Evolutionary conservation across 2,797 vertebrate species (phyloP), one percentile per base, ranked within the genome.

Genomic region (Urocyon cinereoargenteus): DNA sequence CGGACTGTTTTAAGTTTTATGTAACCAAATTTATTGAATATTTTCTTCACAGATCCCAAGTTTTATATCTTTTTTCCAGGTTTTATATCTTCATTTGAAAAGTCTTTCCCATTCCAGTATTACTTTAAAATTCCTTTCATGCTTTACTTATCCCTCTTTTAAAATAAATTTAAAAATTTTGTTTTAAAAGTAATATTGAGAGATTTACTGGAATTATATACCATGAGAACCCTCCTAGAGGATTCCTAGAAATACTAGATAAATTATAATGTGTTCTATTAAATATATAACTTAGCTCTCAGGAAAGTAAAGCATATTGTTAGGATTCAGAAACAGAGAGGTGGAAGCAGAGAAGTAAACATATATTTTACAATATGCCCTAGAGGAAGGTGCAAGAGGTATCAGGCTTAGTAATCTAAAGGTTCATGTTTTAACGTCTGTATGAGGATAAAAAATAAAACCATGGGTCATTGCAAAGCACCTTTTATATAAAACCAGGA

Each of bases 1-100:
- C 18, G 66, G 64, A 91, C 51, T 22, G 8, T 90, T 96, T 96
- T 91, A 73, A 51, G 78, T 95, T 97, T 91, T 96, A 91, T 93
- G 34, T 73, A 95, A 21, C 6, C 26, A 91, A 83, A 90, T 95
- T 90, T 79, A 68, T 96, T 26, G 83, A 95, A 79, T 40, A 92
- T 73, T 90, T 79, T 90, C 24, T 61, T 85, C 28, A 57, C 13
- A 91, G 26, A 87, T 87, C 95, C 24, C 72, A 73, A 19, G 21
- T 73, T 86, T 91, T 89, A 53, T 31, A 86, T 73, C 11, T 59
- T 94, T 45, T 87, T 87, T 95, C 24, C 72, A 73, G 22, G 21
- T 73, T 86, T 91, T 89, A 53, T 34, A 86, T 73, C 11, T 59
- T 94, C 16, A 72, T 91, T 96, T 72, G 78, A 53, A 81, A 68